Evolutionary conservation across 2,888 invertebrate species (phyloP), one percentile per base, ranked within the genome.

Genomic region (Melieria crassipennis): DNA sequence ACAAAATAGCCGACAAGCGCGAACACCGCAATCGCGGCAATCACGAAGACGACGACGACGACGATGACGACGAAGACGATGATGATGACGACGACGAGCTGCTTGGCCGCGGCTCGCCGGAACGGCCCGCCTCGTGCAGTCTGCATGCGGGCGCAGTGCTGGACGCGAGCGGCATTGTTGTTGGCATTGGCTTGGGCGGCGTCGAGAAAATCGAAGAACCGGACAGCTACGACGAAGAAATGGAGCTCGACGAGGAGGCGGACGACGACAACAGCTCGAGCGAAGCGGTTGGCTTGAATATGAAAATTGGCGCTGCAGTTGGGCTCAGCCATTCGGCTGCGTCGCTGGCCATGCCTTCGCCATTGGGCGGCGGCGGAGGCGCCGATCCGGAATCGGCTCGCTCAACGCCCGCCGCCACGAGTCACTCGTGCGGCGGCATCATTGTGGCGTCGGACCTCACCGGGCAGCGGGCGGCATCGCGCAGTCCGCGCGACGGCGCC

Each of bases 271-370:
- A 88, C 65, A 88, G 89, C 76, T 90, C 90, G 76, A 89, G 88
- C 82, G 91, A 91, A 80, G 87, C 90, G 81, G 87, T 90, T 82
- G 91, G 91, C 87, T 85, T 91, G 81, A 91, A 91, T 80, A 91
- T 91, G 91, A 90, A 89, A 65, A 89, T 91, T 80, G 88, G 88
- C 75, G 68, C 76, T 77, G 69, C 69, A 75, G 74, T 80, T 73
- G 11, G 76, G 76, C 80, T 74, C 72, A n/a, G 76, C 76, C 80
- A 75, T 69, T 67, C 66, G n/a, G 68, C 73, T 1, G 77, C 77
- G 1, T 76, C 78, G 1, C 75, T 80, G 1, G 78, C 78, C 10
- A 78, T 79, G 11, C 76, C 47, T 0, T 80, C 76, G 71, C 76
- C 50, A 67, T 55, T 72, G 0, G 65, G 73, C 69, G 61, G 78